Percentiles rank a stretch among this genome's conserved stretches.
These are phyloP conservation scores for Paramormyrops kingsleyae DNA, from an alignment of 2,113 vertebrate genomes.

Conservation along the genomic window DNA sequence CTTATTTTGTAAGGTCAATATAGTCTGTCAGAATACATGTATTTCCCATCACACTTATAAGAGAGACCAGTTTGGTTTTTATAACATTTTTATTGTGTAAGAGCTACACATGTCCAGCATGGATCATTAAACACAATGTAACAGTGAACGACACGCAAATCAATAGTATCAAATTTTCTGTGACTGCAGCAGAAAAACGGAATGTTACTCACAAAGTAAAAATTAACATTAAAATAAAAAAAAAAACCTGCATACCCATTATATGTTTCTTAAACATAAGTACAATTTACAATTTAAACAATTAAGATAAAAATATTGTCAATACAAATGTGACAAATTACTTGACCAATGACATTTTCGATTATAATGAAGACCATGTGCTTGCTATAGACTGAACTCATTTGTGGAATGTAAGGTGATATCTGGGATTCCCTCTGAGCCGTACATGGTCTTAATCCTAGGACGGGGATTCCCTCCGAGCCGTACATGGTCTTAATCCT, in stretches of 20 bases:
- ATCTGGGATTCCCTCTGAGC: neutral
- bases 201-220: slow-evolving; percentile 62
- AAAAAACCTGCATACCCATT: slow-evolving; percentile 28
- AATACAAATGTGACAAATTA: slow-evolving; percentile 37
- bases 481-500: too few species aligned
- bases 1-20: neutral
- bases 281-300: slow-evolving; percentile 26
- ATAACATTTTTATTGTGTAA: slow-evolving; percentile 56
- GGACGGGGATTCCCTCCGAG: neutral
- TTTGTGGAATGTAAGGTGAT: slow-evolving; percentile 30
- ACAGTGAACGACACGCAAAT: slow-evolving; percentile 61
- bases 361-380: slow-evolving; percentile 27
- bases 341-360: slow-evolving; percentile 20
- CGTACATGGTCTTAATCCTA: slow-evolving; percentile 18
- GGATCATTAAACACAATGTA: slow-evolving; percentile 64
- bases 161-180: slow-evolving; percentile 64
- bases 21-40: neutral
- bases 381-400: slow-evolving; percentile 36
- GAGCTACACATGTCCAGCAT: slow-evolving; percentile 65
- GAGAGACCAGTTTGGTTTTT: slow-evolving; percentile 32
- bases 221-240: slow-evolving; percentile 27
- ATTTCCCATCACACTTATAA: neutral
- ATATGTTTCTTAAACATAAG: slow-evolving; percentile 20
- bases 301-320: slow-evolving; percentile 37
- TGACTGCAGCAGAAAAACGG: slow-evolving; percentile 56